Evolutionary conservation across 2,797 vertebrate species (phyloP).

Genomic region (Pangasius krempfi): DNA sequence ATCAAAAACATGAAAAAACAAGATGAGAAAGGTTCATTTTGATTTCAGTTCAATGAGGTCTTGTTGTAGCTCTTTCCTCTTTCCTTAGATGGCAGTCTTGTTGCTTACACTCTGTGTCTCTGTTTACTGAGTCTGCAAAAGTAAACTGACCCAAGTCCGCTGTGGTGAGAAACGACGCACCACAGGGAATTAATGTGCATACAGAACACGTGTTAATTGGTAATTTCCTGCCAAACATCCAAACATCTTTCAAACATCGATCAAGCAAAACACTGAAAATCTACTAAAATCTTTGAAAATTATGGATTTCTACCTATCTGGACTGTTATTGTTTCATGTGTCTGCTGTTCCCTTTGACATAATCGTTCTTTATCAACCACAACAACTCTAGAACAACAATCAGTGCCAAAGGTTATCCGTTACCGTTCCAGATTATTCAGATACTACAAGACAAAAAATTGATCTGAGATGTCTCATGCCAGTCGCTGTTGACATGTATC

Average conservation of each 20-base stretch:
- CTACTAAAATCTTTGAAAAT: not conserved
- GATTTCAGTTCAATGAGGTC: not conserved
- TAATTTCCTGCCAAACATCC: conserved; percentile 28
- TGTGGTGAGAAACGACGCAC: conserved; percentile 11
- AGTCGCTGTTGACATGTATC: conserved; percentile 25
- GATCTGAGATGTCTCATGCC: conserved; percentile 37
- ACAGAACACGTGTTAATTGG: conserved; percentile 14
- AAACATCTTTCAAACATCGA: conserved; percentile 8
- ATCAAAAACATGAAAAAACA: not conserved
- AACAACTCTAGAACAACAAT: conserved; percentile 20
- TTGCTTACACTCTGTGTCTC: conserved; percentile 41
- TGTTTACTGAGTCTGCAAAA: conserved; percentile 12
- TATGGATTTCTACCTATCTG: not conserved
- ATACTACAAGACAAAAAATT: conserved; percentile 26
- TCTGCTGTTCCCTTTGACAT: conserved; percentile 42
- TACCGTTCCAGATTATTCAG: conserved; percentile 36
- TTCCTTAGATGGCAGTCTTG: conserved; percentile 61
- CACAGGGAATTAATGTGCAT: conserved; percentile 30
- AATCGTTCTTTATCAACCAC: conserved; percentile 58
- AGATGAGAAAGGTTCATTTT: not conserved
- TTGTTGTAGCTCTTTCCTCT: conserved; percentile 43
- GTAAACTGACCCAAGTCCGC: conserved; percentile 11
- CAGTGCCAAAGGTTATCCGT: conserved; percentile 37
- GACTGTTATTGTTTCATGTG: conserved; percentile 22
- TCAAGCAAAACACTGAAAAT: not conserved